Conservation (phyloP, 2,888 invertebrate genomes). For the Aleiodes leptofemur region DNA sequence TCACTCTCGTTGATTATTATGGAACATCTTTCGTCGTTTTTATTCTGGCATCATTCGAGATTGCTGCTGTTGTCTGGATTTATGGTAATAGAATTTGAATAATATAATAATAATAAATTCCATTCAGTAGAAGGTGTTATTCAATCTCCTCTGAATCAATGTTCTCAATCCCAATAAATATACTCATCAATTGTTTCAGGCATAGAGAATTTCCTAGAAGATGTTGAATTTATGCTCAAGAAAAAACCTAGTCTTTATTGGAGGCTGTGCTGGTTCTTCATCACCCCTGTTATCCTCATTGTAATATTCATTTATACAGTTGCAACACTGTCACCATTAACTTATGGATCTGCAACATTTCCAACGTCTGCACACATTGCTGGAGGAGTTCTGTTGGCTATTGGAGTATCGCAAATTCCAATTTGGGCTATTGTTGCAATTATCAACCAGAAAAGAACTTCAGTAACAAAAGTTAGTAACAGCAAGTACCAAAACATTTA, state of each 20-base stretch:
- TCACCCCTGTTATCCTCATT: conserved; percentile 82
- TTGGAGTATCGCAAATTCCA: conserved; percentile 76
- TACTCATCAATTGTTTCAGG: conserved; percentile 49
- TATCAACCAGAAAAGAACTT: conserved; percentile 56
- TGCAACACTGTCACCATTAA: conserved; percentile 78
- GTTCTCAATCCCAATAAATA: too few species aligned
- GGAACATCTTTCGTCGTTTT: conserved; percentile 75
- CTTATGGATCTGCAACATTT: conserved; percentile 78
- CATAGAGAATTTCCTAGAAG: conserved; percentile 81
- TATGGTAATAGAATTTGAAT: conserved; percentile 64
- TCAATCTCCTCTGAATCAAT: too few species aligned
- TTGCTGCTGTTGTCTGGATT: conserved; percentile 74
- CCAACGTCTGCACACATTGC: conserved; percentile 78
- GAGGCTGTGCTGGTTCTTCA: conserved; percentile 87
- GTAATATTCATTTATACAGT: conserved; percentile 84
- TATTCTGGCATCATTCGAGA: conserved; percentile 74
- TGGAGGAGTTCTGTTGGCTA: conserved; percentile 75
- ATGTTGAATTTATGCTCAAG: conserved; percentile 89
- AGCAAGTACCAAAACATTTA: neutral
- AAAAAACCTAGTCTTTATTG: conserved; percentile 84
- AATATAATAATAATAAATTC: neutral
- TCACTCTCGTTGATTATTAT: conserved; percentile 75
- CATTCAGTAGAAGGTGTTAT: too few species aligned
- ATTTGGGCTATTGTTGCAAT: conserved; percentile 75
- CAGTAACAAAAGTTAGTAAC: conserved; percentile 49